phyloP scores from a whole-genome alignment of 2,113 vertebrate genomes.

The Pluvialis apricaria region DNA sequence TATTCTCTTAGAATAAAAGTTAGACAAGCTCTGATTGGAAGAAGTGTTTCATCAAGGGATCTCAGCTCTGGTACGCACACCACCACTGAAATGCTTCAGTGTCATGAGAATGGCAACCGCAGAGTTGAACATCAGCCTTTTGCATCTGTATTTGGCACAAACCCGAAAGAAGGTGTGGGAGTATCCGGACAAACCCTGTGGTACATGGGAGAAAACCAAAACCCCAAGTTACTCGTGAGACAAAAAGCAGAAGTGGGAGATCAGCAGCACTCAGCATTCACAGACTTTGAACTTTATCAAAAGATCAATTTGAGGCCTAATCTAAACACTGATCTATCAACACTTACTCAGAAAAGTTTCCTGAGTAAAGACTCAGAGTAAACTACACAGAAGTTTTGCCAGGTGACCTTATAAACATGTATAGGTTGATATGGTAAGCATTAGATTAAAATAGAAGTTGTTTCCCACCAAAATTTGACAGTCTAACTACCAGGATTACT shows the following conservation, averaged over 20 bases:
- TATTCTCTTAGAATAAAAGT: background rate
- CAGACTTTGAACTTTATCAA: background rate
- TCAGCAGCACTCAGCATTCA: background rate
- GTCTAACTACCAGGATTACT: background rate
- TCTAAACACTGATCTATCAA: background rate
- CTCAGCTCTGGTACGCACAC: background rate
- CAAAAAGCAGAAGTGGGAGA: background rate
- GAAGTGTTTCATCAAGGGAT: background rate
- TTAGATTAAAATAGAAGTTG: background rate
- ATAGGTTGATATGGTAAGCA: background rate
- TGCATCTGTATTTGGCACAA: background rate
- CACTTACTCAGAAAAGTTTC: background rate
- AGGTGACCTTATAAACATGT: background rate
- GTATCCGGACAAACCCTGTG: background rate
- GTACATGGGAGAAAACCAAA: background rate
- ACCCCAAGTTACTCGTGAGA: background rate
- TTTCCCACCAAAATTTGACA: background rate
- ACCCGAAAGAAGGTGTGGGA: too few relatives aligned
- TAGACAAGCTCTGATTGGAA: background rate
- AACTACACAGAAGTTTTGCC: background rate
- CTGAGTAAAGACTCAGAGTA: too few relatives aligned
- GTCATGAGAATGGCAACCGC: background rate
- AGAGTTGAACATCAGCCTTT: background rate
- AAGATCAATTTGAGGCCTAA: background rate
- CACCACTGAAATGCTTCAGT: background rate